A percentile compares a stretch with the other conserved stretches of the same genome.
These are phyloP conservation scores for Apis laboriosa DNA, from an alignment of 1,140 invertebrate genomes.

Conservation along the genomic window DNA sequence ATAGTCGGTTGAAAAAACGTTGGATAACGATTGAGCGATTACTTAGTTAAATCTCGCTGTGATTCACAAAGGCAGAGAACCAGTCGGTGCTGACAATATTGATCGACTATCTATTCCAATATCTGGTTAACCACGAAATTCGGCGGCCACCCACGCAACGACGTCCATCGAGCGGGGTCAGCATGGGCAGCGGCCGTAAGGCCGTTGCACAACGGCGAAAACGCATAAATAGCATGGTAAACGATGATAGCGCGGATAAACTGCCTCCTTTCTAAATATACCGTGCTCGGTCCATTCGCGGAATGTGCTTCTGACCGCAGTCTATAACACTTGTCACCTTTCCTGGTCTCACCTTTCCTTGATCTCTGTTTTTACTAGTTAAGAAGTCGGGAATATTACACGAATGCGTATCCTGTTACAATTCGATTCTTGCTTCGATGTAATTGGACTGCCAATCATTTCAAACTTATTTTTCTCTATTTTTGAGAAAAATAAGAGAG, in stretches of 20 bases:
- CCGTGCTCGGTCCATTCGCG: conserved; percentile 40
- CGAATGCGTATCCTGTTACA: background rate
- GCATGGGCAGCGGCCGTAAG: conserved; percentile 22
- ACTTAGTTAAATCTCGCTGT: background rate
- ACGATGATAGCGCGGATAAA: conserved; percentile 57
- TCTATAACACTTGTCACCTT: conserved; percentile 45
- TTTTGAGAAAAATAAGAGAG: too few relatives aligned
- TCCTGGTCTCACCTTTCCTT: background rate
- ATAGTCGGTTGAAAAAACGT: background rate
- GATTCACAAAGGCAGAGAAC: background rate
- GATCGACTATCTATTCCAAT: conserved; percentile 50
- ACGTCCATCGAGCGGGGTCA: conserved; percentile 18
- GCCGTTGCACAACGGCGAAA: conserved; percentile 56
- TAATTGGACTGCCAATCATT: too few relatives aligned
- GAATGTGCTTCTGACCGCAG: conserved; percentile 42
- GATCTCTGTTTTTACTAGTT: background rate
- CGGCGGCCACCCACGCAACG: conserved; percentile 39
- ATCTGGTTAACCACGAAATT: conserved; percentile 62
- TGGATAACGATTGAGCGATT: conserved; percentile 1
- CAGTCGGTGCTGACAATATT: conserved; percentile 33
- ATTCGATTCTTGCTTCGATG: too few relatives aligned
- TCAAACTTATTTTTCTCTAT: too few relatives aligned
- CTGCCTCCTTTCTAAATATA: conserved; percentile 53
- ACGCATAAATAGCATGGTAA: conserved; percentile 52
- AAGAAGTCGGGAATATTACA: background rate